phyloP scores from a whole-genome alignment of 2,113 vertebrate species.

The Microtus montanus region DNA sequence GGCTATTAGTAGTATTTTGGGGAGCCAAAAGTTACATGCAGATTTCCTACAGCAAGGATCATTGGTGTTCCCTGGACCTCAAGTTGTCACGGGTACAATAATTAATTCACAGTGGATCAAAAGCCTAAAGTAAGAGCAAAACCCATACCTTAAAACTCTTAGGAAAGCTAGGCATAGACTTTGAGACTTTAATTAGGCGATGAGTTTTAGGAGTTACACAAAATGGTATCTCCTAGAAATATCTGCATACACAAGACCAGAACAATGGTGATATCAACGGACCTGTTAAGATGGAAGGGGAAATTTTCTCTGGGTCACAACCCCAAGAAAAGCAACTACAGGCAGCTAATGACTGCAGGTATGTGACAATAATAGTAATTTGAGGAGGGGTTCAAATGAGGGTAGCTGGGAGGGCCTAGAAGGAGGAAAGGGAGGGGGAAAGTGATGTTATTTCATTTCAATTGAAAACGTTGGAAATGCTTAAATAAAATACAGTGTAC shows the following conservation, averaged over 20 bases:
- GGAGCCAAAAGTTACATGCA: background rate
- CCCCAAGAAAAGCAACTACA: background rate
- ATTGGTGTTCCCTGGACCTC: background rate
- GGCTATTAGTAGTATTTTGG: background rate
- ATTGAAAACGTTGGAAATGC: background rate
- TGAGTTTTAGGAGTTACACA: background rate
- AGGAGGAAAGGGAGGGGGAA: background rate
- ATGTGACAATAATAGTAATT: background rate
- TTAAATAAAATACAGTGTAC: background rate
- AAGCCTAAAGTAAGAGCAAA: background rate
- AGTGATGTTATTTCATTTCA: background rate
- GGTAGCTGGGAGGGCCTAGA: background rate
- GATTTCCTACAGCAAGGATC: background rate
- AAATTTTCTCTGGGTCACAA: background rate
- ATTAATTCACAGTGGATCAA: conserved; percentile 27
- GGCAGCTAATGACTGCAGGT: background rate
- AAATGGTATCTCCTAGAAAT: background rate
- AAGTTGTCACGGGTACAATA: background rate
- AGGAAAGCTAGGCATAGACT: background rate
- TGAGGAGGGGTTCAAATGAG: background rate
- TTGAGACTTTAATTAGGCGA: conserved; percentile 32
- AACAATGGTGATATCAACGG: background rate
- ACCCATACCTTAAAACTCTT: background rate
- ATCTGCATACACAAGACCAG: background rate
- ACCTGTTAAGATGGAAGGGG: background rate